A percentile compares a stretch with the other conserved stretches of the same genome.
Evolutionary conservation across 2,797 vertebrate species (phyloP).

Genomic region (Eulemur coronatus): DNA sequence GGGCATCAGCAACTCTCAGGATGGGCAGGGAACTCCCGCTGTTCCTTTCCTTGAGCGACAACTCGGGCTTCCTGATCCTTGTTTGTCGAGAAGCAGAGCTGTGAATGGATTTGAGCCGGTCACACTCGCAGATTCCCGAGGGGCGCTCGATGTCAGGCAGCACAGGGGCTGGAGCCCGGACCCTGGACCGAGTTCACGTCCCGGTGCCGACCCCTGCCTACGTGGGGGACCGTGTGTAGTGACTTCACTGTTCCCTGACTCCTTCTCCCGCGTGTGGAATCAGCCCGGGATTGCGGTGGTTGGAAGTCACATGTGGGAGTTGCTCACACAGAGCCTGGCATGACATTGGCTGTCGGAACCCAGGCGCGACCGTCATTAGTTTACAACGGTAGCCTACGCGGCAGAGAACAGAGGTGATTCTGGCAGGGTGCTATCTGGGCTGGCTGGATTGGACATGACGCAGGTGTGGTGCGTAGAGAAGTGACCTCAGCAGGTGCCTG

Average conservation of each 20-base stretch:
- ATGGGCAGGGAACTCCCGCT: background rate
- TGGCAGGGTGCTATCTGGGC: fast-evolving
- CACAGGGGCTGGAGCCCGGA: background rate
- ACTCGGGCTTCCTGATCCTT: too few relatives aligned
- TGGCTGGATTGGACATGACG: background rate
- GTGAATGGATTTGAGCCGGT: too few relatives aligned
- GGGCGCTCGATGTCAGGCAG: background rate
- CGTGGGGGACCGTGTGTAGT: background rate
- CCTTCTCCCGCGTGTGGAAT: background rate
- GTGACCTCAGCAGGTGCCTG: background rate
- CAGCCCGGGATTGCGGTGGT: background rate
- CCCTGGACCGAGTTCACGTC: background rate
- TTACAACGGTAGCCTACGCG: fast-evolving
- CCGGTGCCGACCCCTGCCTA: background rate
- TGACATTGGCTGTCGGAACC: background rate
- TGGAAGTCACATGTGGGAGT: background rate
- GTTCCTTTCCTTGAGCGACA: background rate
- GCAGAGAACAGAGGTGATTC: background rate
- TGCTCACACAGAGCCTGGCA: background rate
- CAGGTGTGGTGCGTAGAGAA: too few relatives aligned
- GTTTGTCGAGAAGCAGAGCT: too few relatives aligned
- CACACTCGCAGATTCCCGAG: background rate
- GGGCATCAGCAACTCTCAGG: background rate
- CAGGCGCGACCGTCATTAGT: background rate
- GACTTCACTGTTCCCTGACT: background rate